Evolutionary conservation across 2,888 invertebrate species (phyloP), one percentile per base, ranked within the genome.

Genomic region (Tridacna crocea): DNA sequence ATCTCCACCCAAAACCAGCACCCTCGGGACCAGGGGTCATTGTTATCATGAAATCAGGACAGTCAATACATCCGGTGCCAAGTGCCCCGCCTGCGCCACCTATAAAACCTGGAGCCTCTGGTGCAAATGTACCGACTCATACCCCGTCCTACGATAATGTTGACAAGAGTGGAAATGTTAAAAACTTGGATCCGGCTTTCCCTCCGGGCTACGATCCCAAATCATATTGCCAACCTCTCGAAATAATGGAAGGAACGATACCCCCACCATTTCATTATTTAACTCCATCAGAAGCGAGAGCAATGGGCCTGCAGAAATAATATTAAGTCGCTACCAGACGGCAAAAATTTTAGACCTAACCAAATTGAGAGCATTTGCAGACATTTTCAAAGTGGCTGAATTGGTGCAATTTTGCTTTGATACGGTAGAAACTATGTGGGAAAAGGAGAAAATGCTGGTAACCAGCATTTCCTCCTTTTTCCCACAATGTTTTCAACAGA

Each of bases 181-280:
- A 3, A 36, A 47, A n/a, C 13, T 11, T 47, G 0, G 48, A 74
- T 61, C 74, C 74, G 0, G 74, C 36, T 22, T 74, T 58, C 47
- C 74, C 74, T 24, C 74, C 61, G 47, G 74, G 58, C 4, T 73
- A 27, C 58, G 48, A 61, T n/a, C 74, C 61, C n/a, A 63, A 27
- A n/a, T 47, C 22, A 46, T 74, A 61, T 36, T 6, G 26, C 12
- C 61, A 60, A 60, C 61, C 74, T 17, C 12, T 51, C 26, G 2
- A 11, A 11, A 24, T 61, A 19, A 47, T 47, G 0, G 61, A 46
- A 22, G 76, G 76, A 13, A 51, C 55, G 1, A 68, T 75, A 48
- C 65, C 66, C 19, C 65, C 66, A 10, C 66, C 55, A 2, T 51
- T 36, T 22, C 12, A n/a, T 3, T 68, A 66, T 58, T 58, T 76